Evolutionary conservation across 2,113 vertebrate species (phyloP).

Genomic region (Chionodraco myersi): DNA sequence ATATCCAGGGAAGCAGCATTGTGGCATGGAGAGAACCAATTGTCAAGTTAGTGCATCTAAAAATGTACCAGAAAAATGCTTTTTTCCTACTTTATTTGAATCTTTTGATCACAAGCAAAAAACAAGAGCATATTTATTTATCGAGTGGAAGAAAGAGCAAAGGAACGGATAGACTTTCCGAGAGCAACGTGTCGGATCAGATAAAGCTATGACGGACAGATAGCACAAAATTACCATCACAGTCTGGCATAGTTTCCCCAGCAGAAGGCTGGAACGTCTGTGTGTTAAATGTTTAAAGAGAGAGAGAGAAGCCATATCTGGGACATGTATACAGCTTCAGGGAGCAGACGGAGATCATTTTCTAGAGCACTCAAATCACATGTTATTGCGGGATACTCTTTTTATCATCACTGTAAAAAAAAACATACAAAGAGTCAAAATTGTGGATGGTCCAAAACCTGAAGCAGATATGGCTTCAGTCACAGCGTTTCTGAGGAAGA

Average conservation of each 20-base stretch:
- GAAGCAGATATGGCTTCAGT: background rate
- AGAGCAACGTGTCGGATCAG: conserved; percentile 40
- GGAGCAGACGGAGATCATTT: conserved; percentile 36
- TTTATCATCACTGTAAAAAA: background rate
- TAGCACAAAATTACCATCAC: conserved; percentile 53
- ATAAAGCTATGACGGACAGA: conserved; percentile 39
- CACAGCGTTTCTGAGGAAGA: background rate
- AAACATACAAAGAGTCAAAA: background rate
- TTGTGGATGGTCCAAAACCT: background rate
- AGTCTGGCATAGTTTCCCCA: conserved; percentile 65
- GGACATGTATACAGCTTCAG: conserved; percentile 63
- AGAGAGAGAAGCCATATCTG: conserved; percentile 57
- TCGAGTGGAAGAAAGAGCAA: background rate
- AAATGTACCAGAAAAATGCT: background rate
- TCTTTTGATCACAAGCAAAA: background rate
- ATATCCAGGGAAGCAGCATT: too few species aligned
- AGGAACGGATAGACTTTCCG: conserved; percentile 27
- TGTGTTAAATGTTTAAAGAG: conserved; percentile 79
- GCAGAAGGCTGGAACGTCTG: conserved; percentile 78
- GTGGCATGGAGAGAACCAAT: too few species aligned
- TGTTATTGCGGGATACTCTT: conserved; percentile 15
- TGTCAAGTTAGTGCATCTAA: background rate
- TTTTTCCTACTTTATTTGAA: too few species aligned
- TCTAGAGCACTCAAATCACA: conserved; percentile 36
- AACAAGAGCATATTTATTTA: background rate